Evolutionary conservation across 2,113 vertebrate species (phyloP).

Genomic region (Plecturocebus donacophilus): DNA sequence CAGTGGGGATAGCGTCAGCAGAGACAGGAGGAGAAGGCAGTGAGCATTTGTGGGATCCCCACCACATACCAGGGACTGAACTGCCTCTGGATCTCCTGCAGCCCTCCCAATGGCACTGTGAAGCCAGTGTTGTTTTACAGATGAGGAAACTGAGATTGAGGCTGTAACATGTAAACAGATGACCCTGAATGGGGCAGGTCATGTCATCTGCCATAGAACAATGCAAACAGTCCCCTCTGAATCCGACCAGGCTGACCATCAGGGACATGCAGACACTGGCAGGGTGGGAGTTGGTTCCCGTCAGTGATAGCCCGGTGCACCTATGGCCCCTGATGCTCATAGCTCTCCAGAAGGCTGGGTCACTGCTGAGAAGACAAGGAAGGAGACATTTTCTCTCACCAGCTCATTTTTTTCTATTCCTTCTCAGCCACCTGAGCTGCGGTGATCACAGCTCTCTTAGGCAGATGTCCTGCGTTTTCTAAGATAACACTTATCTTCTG

Average conservation of each 20-base stretch:
- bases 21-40: not conserved
- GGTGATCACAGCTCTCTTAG: not conserved
- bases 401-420: not conserved
- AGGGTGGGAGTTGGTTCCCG: no score
- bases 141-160: not conserved
- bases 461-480: not conserved
- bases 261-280: no score
- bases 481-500: not conserved
- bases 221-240: not conserved
- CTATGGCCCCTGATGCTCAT: fast-evolving
- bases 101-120: not conserved
- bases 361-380: not conserved
- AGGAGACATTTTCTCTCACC: not conserved
- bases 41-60: not conserved
- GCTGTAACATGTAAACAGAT: not conserved
- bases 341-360: not conserved
- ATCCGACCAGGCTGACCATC: not conserved
- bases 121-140: no score
- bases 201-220: not conserved
- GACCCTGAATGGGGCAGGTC: not conserved
- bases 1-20: not conserved
- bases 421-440: not conserved
- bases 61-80: fast-evolving
- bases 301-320: no score
- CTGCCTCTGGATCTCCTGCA: fast-evolving